A percentile compares a stretch with the other conserved stretches of the same genome.
Evolutionary conservation across 2,113 vertebrate species (phyloP).

Genomic region (Nannospalax galili): DNA sequence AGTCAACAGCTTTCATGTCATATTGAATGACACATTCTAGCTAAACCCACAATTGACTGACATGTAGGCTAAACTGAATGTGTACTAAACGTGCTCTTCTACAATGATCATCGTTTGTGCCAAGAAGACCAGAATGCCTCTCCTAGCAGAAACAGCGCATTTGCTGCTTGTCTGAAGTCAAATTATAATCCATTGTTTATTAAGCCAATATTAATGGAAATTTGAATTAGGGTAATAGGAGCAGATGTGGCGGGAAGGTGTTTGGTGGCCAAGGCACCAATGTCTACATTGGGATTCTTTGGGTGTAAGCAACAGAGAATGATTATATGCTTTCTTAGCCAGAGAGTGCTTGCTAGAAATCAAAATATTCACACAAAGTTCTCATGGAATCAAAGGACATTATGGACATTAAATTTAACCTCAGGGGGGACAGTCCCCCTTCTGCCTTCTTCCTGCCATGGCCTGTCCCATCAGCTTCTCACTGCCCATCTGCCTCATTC

Average conservation of each 20-base stretch:
- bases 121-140: background rate
- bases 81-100: background rate
- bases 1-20: background rate
- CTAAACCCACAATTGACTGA: background rate
- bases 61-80: background rate
- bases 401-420: background rate
- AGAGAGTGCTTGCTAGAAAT: background rate
- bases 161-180: conserved; percentile 1
- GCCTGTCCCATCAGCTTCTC: background rate
- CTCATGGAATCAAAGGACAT: background rate
- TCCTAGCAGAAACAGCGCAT: background rate
- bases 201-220: conserved; percentile 9
- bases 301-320: background rate
- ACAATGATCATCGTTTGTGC: background rate
- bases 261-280: background rate
- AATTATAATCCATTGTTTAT: background rate
- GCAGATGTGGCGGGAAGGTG: background rate
- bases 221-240: background rate
- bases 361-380: background rate
- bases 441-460: background rate
- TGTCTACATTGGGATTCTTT: background rate
- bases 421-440: background rate
- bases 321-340: background rate
- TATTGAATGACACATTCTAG: background rate
- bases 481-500: background rate